Evolutionary conservation across 2,888 invertebrate species (phyloP), one percentile per base, ranked within the genome.

Genomic region (Ariolimax columbianus): DNA sequence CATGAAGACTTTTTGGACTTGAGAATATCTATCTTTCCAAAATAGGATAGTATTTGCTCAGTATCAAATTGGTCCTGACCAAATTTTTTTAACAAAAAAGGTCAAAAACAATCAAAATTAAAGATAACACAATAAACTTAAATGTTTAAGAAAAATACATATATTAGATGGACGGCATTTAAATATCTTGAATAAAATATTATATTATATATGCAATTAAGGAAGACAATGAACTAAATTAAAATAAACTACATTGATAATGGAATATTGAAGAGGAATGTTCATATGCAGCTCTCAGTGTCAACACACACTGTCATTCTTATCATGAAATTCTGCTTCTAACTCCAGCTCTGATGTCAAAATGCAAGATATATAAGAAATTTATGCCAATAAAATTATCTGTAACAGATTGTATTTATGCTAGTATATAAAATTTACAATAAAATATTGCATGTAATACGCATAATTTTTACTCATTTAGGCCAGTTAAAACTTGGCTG

Each of bases 101-200:
- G 47, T 7, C 33, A 38, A 36, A 19, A 70, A 40, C 23, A 38
- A 26, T 63, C n/a, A 63, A 63, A 14, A 63, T 63, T n/a, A 63
- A 3, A 63, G 59, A 9, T 63, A n/a, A n/a, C n/a, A n/a, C n/a
- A 63, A 26, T 6, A 63, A n/a, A 63, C 3, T n/a, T 7, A n/a
- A 3, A 63, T n/a, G n/a, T n/a, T 9, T 14, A 63, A 7, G 23
- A 36, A 19, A 36, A 68, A 68, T 36, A 36, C 2, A 70, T 30
- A n/a, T 70, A 38, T 70, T 14, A 40, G 36, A 26, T 40, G 70
- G 38, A 70, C 70, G 36, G 36, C 3, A 38, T 38, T 70, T 23
- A 33, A 70, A 38, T 30, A 17, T 70, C 70, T 70, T 19, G 70
- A 70, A 70, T 70, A 70, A 70, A 70, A 38, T 66, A n/a, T 30